Conservation (phyloP, 2,113 vertebrate species). For the Oophaga pumilio region DNA sequence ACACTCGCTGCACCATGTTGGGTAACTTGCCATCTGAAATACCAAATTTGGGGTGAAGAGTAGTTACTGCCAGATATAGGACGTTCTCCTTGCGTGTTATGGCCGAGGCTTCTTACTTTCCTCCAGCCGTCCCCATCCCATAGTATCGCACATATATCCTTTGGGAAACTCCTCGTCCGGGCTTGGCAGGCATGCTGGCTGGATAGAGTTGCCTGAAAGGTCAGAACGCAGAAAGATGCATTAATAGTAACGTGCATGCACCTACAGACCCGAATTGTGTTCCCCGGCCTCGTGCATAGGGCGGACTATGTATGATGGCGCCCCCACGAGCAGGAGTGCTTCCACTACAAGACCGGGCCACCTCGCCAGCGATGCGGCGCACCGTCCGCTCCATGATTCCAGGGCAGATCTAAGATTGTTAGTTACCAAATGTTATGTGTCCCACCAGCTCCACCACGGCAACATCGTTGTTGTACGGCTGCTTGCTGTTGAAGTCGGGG, state of each 20-base stretch:
- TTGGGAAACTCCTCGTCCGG: conserved; percentile 73
- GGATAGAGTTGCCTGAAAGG: conserved; percentile 71
- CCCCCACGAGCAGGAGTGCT: no score
- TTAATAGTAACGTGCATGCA: neutral
- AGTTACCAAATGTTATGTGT: conserved; percentile 77
- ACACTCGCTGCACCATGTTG: conserved; percentile 74
- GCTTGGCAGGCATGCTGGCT: conserved; percentile 81
- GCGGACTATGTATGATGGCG: neutral
- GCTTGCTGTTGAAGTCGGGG: conserved; percentile 74
- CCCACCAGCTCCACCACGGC: conserved; percentile 79
- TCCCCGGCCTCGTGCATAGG: neutral
- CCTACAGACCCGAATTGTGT: neutral
- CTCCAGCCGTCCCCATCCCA: conserved; percentile 80
- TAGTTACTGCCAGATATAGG: neutral
- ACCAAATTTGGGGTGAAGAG: neutral
- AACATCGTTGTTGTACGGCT: conserved; percentile 82
- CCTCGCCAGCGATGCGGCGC: neutral
- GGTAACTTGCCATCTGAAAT: conserved; percentile 76
- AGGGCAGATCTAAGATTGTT: neutral
- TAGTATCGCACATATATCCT: conserved; percentile 75
- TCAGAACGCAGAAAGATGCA: conserved; percentile 20
- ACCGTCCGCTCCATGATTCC: neutral
- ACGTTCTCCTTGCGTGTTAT: neutral
- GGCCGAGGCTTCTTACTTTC: conserved; percentile 73
- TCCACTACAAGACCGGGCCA: no score